These are phyloP conservation scores for Hirundichthys speculiger DNA, from an alignment of 2,113 vertebrate genomes.

Conservation along the genomic window DNA sequence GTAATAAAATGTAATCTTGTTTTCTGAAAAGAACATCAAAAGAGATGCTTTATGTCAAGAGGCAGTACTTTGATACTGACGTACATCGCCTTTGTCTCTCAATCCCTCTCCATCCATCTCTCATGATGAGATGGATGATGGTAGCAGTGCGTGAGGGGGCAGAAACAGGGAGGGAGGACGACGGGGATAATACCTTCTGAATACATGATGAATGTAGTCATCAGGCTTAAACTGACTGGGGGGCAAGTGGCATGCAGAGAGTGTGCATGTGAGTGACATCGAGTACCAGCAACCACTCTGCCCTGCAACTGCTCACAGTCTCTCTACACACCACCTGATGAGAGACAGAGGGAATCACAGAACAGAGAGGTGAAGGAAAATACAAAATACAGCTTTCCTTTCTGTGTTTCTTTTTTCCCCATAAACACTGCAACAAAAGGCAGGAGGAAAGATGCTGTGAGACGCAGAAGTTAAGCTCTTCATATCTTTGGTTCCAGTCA, in stretches of 20 bases:
- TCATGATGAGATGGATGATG: slow-evolving; percentile 67
- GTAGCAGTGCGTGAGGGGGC: slow-evolving; percentile 51
- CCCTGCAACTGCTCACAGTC: slow-evolving; percentile 68
- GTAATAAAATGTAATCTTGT: slow-evolving; percentile 55
- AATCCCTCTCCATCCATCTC: slow-evolving; percentile 50
- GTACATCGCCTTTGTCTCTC: slow-evolving; percentile 42
- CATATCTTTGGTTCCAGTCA: slow-evolving; percentile 15
- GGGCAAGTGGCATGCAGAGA: slow-evolving; percentile 60
- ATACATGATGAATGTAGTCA: slow-evolving; percentile 88
- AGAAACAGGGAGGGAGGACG: slow-evolving; percentile 39
- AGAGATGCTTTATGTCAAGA: slow-evolving; percentile 57
- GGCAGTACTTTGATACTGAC: slow-evolving; percentile 41
- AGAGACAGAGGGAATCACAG: slow-evolving; percentile 47
- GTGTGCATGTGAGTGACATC: slow-evolving; percentile 76
- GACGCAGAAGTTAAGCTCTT: slow-evolving; percentile 34
- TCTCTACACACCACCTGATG: slow-evolving; percentile 77
- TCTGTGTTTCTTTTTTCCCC: slow-evolving; percentile 6
- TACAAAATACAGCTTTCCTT: slow-evolving; percentile 32
- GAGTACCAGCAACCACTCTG: slow-evolving; percentile 83
- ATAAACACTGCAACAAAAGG: slow-evolving; percentile 17
- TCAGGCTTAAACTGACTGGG: slow-evolving; percentile 78
- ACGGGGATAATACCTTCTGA: slow-evolving; percentile 86
- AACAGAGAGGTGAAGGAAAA: slow-evolving; percentile 37
- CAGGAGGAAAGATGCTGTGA: slow-evolving; percentile 23
- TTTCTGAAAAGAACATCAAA: slow-evolving; percentile 67